Evolutionary conservation across 2,888 invertebrate species (phyloP), one percentile per base, ranked within the genome.

Genomic region (Drosophila tripunctata): DNA sequence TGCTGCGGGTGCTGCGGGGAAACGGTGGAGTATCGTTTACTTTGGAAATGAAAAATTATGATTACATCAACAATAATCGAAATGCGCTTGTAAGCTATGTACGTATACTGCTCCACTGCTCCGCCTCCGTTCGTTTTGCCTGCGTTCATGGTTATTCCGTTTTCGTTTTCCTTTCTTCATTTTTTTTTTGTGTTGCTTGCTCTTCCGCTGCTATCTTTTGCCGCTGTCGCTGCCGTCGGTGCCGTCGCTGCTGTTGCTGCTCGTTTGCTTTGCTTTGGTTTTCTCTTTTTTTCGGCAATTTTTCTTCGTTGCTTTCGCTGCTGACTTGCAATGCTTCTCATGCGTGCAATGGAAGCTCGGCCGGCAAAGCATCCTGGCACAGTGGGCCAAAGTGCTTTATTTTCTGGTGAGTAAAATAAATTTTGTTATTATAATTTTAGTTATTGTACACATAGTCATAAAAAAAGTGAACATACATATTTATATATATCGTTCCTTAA

Each of bases 1-100:
- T 2, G 10, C 10, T 4, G 10, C 4, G 4, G 30, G 40, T 10
- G 43, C 5, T 12, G 19, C 8, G 40, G 21, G 50, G 19, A 4
- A 3, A 17, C 10, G 31, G 30, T 33, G 41, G 47, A 41, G 27
- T 70, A 81, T 85, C 87, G 85, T 87, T 87, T 85, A 83, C 79
- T 87, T 85, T 87, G 82, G 85, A 81, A 83, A 87, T 83, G 87
- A 87, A 87, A 83, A 83, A 83, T 83, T 83, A 83, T 83, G 82
- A 83, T 83, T 83, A 83, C 82, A 83, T 87, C 82, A 87, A 83
- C 87, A 83, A 84, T 82, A 83, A 83, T 84, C 82, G 82, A 82
- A 82, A 87, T 81, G 81, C 87, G 87, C 87, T 84, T 82, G 87
- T 81, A 82, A 87, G 82, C 85, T 81, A 35, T 69, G 75, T 71